Conservation (phyloP, 2,888 invertebrate species). For the Anticlea derivata region DNA sequence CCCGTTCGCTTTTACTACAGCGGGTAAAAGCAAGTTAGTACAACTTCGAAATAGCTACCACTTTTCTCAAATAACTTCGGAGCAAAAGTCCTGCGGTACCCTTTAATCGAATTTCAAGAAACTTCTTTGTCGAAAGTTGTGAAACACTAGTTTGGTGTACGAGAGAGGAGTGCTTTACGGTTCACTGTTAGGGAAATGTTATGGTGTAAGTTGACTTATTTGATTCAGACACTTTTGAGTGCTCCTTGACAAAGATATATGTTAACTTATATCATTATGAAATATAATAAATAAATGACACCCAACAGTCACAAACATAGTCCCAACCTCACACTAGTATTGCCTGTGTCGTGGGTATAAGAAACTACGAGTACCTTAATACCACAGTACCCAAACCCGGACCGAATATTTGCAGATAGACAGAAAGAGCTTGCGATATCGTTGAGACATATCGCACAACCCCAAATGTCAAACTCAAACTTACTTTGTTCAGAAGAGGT, state of each 20-base stretch:
- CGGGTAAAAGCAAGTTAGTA: conserved; percentile 32
- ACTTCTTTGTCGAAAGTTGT: conserved; percentile 57
- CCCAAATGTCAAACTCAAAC: no score
- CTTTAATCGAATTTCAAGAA: conserved; percentile 65
- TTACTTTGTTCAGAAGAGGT: no score
- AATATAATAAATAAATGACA: no score
- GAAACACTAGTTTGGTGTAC: conserved; percentile 44
- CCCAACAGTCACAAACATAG: no score
- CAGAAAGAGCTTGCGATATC: no score
- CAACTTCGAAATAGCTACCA: conserved; percentile 46
- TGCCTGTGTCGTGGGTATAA: no score
- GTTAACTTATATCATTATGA: no score
- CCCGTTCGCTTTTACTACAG: conserved; percentile 21
- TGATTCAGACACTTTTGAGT: conserved; percentile 6
- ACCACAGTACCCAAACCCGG: no score
- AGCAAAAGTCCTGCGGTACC: conserved; percentile 60
- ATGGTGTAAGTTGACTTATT: conserved; percentile 9
- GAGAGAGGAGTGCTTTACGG: conserved; percentile 14
- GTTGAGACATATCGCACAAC: no score
- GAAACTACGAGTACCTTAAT: no score
- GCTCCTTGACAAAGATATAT: not conserved
- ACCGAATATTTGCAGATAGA: no score
- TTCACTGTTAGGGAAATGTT: conserved; percentile 10
- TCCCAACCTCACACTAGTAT: no score
- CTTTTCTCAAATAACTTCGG: conserved; percentile 46